Conservation (phyloP, 1,140 invertebrate species). For the Cydia pomonella region DNA sequence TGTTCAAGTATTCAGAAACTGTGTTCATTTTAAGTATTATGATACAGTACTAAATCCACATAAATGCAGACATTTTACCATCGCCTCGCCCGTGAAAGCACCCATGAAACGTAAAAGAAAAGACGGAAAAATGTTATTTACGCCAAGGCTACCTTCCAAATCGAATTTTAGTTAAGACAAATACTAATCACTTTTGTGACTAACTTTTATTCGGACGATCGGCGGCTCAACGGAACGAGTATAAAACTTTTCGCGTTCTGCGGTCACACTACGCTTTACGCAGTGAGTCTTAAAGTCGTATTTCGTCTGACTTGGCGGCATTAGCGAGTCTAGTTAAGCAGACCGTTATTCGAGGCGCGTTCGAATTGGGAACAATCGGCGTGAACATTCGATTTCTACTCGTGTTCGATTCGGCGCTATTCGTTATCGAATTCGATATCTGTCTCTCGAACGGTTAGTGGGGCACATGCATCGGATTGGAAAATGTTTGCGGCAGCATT, state of each 20-base stretch:
- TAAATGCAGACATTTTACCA: too few relatives aligned
- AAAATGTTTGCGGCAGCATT: neutral
- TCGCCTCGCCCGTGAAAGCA: too few relatives aligned
- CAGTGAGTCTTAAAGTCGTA: neutral
- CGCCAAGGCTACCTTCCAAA: conserved; percentile 24
- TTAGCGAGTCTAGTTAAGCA: conserved; percentile 10
- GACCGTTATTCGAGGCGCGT: conserved; percentile 28
- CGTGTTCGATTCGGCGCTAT: conserved; percentile 13
- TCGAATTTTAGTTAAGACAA: conserved; percentile 32
- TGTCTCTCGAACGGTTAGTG: conserved; percentile 2
- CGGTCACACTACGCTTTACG: neutral
- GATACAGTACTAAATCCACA: too few relatives aligned
- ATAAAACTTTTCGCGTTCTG: conserved; percentile 12
- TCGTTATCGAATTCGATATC: conserved; percentile 23
- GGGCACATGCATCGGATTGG: neutral
- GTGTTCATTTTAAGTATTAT: too few relatives aligned
- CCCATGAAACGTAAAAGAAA: neutral
- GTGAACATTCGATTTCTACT: conserved; percentile 31
- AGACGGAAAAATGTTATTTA: conserved; percentile 11
- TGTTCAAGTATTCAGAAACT: too few relatives aligned
- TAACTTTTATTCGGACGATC: conserved; percentile 28
- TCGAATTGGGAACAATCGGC: conserved; percentile 28
- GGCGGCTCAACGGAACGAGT: conserved; percentile 20
- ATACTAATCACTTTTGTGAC: conserved; percentile 31
- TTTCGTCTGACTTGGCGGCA: neutral